Percentiles rank a stretch among this genome's conserved stretches.
Conservation (phyloP, 2,888 invertebrate genomes). For the Ethmia dodecea region DNA sequence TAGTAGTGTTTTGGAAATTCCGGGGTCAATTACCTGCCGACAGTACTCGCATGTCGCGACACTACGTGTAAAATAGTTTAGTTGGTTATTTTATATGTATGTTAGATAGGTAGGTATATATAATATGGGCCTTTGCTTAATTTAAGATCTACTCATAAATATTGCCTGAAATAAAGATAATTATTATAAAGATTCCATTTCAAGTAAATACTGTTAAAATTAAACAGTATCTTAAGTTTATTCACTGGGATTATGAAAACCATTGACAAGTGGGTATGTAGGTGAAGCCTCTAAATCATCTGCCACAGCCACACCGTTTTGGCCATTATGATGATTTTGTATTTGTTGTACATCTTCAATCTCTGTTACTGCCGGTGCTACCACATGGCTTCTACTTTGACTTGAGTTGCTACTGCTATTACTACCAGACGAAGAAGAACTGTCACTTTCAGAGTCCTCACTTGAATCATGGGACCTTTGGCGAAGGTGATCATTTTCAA, state of each 20-base stretch:
- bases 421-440: conserved; percentile 67
- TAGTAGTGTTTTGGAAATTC: too few species aligned
- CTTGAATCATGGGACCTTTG: conserved; percentile 55
- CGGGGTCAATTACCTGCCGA: too few species aligned
- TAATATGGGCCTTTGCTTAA: too few species aligned
- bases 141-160: too few species aligned
- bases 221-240: neutral
- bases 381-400: conserved; percentile 39
- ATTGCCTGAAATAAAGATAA: too few species aligned
- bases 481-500: conserved; percentile 80
- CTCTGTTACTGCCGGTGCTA: conserved; percentile 24
- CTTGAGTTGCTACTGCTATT: conserved; percentile 63
- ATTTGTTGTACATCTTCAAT: conserved; percentile 19
- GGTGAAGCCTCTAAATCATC: conserved; percentile 32
- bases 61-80: too few species aligned
- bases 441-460: conserved; percentile 80
- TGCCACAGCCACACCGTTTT: conserved; percentile 36
- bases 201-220: neutral
- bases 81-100: too few species aligned
- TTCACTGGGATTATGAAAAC: conserved; percentile 36
- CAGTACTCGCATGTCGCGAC: too few species aligned
- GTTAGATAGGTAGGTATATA: too few species aligned
- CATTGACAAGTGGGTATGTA: conserved; percentile 52
- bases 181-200: too few species aligned
- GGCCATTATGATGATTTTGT: conserved; percentile 36